These are phyloP conservation scores for Girardinus metallicus DNA, from an alignment of 2,797 vertebrate species.

Conservation along the genomic window DNA sequence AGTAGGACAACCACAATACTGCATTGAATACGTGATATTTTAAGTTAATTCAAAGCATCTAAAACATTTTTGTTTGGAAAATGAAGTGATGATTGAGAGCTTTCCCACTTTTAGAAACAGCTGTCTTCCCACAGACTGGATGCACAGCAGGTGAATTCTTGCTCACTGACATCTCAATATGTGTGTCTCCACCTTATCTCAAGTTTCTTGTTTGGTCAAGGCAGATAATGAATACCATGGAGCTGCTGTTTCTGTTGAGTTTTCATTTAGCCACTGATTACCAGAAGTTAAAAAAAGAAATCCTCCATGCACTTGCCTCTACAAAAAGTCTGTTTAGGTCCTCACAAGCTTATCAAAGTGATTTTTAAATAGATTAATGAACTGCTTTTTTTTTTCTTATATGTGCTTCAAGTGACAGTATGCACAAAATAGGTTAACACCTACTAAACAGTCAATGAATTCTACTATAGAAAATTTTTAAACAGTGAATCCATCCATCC, in stretches of 20 bases:
- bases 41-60: background rate
- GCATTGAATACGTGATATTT: background rate
- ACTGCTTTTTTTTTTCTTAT: background rate
- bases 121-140: slow-evolving; percentile 23
- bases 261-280: background rate
- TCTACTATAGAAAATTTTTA: background rate
- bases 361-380: background rate
- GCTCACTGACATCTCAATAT: slow-evolving; percentile 17
- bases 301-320: background rate
- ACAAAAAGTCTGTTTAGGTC: background rate
- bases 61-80: background rate
- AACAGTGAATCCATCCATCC: background rate
- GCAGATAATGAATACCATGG: slow-evolving; percentile 27
- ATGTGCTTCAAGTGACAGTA: background rate
- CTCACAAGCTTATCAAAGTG: background rate
- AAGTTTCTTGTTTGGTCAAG: slow-evolving; percentile 36
- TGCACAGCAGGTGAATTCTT: slow-evolving; percentile 49
- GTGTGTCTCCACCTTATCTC: slow-evolving; percentile 46
- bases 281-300: background rate
- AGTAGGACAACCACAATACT: background rate
- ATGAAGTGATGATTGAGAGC: background rate
- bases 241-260: slow-evolving; percentile 25
- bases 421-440: background rate
- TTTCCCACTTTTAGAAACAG: slow-evolving; percentile 18
- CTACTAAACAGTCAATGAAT: background rate